Evolutionary conservation across 2,113 vertebrate genomes (phyloP).

Genomic region (Sprattus sprattus): DNA sequence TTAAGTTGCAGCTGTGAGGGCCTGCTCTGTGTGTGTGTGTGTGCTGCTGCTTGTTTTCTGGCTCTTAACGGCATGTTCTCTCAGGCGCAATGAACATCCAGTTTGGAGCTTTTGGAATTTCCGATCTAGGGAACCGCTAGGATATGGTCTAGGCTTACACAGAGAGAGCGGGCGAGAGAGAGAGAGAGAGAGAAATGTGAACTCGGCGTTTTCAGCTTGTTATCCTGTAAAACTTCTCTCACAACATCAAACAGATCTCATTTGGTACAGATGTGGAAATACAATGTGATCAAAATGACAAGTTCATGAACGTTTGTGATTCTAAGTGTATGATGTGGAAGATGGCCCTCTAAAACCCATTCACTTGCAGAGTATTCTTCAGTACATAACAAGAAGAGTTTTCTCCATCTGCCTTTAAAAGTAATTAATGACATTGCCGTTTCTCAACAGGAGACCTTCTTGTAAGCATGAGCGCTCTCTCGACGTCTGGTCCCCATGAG

Average conservation of each 20-base stretch:
- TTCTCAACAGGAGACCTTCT: background rate
- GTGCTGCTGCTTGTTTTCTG: background rate
- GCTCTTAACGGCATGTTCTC: constrained; percentile 10
- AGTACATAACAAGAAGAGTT: background rate
- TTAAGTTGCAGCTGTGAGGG: constrained; percentile 11
- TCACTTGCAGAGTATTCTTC: background rate
- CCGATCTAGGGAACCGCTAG: constrained; percentile 19
- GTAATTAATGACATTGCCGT: background rate
- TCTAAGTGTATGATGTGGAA: background rate
- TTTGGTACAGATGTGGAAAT: background rate
- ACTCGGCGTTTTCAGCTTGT: background rate
- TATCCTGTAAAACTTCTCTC: background rate
- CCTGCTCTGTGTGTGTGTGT: background rate
- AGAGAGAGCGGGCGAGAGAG: background rate
- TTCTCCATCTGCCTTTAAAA: background rate
- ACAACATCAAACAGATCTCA: background rate
- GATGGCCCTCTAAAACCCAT: background rate
- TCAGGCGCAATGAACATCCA: constrained; percentile 6
- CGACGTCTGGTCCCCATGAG: background rate
- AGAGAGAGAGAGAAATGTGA: background rate
- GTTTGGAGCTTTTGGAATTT: constrained; percentile 22
- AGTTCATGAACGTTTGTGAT: background rate
- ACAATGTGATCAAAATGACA: background rate
- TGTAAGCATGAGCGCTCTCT: background rate
- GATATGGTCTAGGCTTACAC: background rate